A percentile compares a stretch with the other conserved stretches of the same genome.
These are phyloP conservation scores for Quadriops clusia DNA, from an alignment of 2,888 invertebrate genomes.

Conservation along the genomic window DNA sequence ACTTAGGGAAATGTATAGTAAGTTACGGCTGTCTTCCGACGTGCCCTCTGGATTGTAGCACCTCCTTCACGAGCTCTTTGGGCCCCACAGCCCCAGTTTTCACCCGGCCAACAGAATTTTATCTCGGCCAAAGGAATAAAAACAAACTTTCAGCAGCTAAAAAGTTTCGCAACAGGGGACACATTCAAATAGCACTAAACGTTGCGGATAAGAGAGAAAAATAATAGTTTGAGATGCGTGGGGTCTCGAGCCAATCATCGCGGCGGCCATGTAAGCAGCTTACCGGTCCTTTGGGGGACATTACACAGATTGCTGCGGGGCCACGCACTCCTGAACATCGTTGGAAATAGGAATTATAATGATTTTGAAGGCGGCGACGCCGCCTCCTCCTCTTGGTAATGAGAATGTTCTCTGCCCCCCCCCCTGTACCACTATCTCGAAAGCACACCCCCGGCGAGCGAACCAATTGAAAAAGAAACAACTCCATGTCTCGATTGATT, in stretches of 20 bases:
- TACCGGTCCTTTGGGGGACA: constrained; percentile 32
- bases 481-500: no score
- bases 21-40: no score
- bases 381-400: no score
- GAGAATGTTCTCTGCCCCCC: no score
- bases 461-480: no score
- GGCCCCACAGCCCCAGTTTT: background rate
- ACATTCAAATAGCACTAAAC: constrained; percentile 31
- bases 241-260: constrained; percentile 30
- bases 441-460: no score
- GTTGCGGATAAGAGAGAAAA: constrained; percentile 25
- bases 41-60: no score
- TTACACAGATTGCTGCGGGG: constrained; percentile 33
- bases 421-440: no score
- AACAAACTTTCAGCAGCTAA: constrained; percentile 21
- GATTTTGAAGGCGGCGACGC: constrained; percentile 20
- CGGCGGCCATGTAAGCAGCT: constrained; percentile 30
- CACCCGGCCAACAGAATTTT: constrained; percentile 17
- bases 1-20: no score
- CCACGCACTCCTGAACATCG: constrained; percentile 21
- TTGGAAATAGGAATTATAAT: constrained; percentile 23
- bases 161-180: constrained; percentile 25
- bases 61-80: no score
- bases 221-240: constrained; percentile 25
- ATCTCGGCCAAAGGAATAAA: constrained; percentile 18